Conservation (phyloP, 2,113 vertebrate genomes). For the Pollimyrus isidori region DNA sequence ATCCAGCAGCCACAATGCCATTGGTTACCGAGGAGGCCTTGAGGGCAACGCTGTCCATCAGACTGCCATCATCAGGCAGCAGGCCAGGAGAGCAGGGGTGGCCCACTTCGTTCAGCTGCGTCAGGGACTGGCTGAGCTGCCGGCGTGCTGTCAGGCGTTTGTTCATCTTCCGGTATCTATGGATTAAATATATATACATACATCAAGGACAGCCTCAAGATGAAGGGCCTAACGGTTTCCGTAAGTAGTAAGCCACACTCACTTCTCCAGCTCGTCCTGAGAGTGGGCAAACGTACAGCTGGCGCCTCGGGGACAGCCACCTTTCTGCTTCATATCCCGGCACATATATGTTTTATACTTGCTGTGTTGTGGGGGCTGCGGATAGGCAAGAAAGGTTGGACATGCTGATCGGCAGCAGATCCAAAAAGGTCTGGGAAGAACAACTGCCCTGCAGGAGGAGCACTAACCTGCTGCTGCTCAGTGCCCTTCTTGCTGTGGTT, state of each 20-base stretch:
- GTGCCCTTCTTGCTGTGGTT: conserved; percentile 98
- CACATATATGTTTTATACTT: conserved; percentile 99
- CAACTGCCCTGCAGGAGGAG: not conserved
- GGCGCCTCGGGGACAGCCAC: conserved; percentile 90
- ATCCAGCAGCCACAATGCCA: conserved; percentile 67
- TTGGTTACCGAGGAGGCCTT: conserved; percentile 82
- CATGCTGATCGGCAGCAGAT: not conserved
- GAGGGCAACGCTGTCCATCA: conserved; percentile 68
- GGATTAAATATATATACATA: not conserved
- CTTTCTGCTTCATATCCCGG: conserved; percentile 96
- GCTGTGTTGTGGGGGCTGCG: conserved; percentile 92
- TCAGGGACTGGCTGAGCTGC: conserved; percentile 73
- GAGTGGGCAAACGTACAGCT: conserved; percentile 98
- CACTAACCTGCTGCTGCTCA: conserved; percentile 86
- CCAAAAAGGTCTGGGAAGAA: not conserved
- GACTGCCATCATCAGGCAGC: conserved; percentile 75
- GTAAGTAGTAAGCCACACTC: conserved; percentile 52
- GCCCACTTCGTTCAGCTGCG: conserved; percentile 78
- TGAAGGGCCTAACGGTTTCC: not conserved
- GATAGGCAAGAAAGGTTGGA: not conserved
- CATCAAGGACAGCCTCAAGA: not conserved
- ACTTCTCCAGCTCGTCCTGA: conserved; percentile 98
- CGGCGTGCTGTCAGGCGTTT: conserved; percentile 83
- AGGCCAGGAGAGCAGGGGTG: conserved; percentile 60
- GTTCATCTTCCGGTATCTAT: conserved; percentile 96